Percentiles rank a stretch among this genome's conserved stretches.
Conservation (phyloP, 2,797 vertebrate genomes). For the Smutsia gigantea region DNA sequence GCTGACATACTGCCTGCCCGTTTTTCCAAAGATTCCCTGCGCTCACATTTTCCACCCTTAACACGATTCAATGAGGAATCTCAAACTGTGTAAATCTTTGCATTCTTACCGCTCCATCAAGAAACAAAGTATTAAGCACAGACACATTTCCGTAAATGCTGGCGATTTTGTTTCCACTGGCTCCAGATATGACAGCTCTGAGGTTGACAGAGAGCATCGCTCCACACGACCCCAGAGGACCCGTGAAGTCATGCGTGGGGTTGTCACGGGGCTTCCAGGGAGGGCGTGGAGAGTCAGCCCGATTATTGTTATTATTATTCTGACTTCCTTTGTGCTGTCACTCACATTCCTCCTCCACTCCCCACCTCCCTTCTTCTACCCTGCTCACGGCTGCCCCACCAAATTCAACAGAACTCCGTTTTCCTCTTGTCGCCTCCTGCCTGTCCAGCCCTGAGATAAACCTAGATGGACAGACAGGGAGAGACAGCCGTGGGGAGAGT, state of each 20-base stretch:
- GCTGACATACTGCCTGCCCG: rapidly evolving
- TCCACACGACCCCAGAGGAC: neutral
- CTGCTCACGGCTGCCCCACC: neutral
- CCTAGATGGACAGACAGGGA: neutral
- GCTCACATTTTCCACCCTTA: neutral
- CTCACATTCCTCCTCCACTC: neutral
- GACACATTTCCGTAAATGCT: neutral
- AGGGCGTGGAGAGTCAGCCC: rapidly evolving
- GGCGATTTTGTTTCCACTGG: neutral
- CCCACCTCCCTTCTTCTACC: too few species aligned
- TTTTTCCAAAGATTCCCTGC: neutral
- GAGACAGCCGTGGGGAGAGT: too few species aligned
- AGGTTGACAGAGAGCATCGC: neutral
- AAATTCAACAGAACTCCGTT: neutral
- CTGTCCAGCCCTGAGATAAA: neutral
- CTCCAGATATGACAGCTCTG: neutral
- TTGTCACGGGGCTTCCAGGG: neutral
- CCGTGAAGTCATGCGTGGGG: rapidly evolving
- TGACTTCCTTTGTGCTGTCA: neutral
- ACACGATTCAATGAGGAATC: neutral
- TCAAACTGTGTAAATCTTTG: neutral
- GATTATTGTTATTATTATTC: neutral
- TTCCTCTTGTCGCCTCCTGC: neutral
- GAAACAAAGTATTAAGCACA: neutral
- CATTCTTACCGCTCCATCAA: constrained; percentile 22